Percentiles rank a stretch among this genome's conserved stretches.
Conservation (phyloP, 35 echinoderm and acorn worm genomes). For the Anneissia japonica region DNA sequence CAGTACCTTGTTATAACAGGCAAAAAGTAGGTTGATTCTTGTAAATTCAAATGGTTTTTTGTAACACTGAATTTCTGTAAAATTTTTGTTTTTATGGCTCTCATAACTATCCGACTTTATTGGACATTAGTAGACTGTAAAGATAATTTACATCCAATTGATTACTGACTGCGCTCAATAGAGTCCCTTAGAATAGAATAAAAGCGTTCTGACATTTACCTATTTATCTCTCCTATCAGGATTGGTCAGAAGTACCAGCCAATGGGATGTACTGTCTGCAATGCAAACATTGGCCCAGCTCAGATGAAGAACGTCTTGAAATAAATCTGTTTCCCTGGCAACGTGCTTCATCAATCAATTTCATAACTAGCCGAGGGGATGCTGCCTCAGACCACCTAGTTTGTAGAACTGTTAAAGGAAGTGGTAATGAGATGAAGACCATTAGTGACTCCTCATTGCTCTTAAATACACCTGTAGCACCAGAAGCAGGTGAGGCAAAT, state of each 20-base stretch:
- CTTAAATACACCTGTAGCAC: neutral
- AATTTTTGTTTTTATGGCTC: no score
- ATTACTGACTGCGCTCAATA: no score
- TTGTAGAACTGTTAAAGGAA: neutral
- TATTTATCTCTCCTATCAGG: neutral
- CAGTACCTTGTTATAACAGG: no score
- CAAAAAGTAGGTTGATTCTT: no score
- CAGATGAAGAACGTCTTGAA: neutral
- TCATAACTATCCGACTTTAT: no score
- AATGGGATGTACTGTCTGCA: slow-evolving; percentile 53
- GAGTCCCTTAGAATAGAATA: no score
- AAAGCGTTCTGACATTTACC: neutral
- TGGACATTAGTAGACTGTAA: no score
- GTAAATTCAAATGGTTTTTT: no score
- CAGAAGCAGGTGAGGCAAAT: neutral
- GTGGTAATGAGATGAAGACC: neutral
- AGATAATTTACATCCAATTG: no score
- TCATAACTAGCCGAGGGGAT: neutral
- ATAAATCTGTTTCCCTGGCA: slow-evolving; percentile 65
- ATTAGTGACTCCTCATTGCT: slow-evolving; percentile 8
- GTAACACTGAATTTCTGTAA: no score
- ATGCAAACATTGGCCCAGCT: neutral
- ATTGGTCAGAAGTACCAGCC: slow-evolving; percentile 80
- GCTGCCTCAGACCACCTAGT: neutral
- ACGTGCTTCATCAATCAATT: neutral